Conservation (phyloP, 2,888 invertebrate species). For the Adela reaumurella region DNA sequence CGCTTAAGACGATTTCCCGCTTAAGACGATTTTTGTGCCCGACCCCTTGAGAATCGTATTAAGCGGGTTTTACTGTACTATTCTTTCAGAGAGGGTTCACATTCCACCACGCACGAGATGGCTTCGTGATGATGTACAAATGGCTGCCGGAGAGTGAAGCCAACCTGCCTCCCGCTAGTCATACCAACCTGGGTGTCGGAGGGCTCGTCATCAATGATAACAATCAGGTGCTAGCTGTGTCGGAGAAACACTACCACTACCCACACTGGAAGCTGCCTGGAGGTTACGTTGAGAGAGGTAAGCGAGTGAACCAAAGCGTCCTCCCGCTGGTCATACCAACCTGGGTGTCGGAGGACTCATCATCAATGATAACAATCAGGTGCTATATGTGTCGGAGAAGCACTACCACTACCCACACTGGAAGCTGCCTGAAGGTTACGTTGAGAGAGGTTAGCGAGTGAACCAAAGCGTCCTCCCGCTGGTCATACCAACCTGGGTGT, state of each 20-base stretch:
- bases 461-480: slow-evolving; percentile 62
- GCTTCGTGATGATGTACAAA: slow-evolving; percentile 74
- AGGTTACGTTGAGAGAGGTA: slow-evolving; percentile 84
- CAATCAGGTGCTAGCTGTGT: slow-evolving; percentile 75
- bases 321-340: slow-evolving; percentile 75
- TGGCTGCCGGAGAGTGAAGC: slow-evolving; percentile 68
- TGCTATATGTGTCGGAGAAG: slow-evolving; percentile 79
- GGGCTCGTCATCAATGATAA: slow-evolving; percentile 79
- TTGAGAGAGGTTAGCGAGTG: slow-evolving; percentile 67
- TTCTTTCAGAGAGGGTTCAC: slow-evolving; percentile 71
- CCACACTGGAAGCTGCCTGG: slow-evolving; percentile 88
- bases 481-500: slow-evolving; percentile 79
- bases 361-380: slow-evolving; percentile 69
- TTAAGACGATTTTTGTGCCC: too few relatives aligned
- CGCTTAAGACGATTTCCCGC: too few relatives aligned
- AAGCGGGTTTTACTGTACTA: too few relatives aligned
- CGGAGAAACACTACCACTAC: slow-evolving; percentile 62
- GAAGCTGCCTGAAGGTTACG: slow-evolving; percentile 92
- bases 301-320: slow-evolving; percentile 27
- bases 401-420: slow-evolving; percentile 60
- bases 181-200: slow-evolving; percentile 78
- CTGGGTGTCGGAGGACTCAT: slow-evolving; percentile 84
- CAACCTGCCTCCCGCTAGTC: slow-evolving; percentile 75
- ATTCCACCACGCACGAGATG: slow-evolving; percentile 81
- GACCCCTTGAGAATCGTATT: too few relatives aligned